Evolutionary conservation across 2,113 vertebrate species (phyloP).

Genomic region (Saimiri boliviensis): DNA sequence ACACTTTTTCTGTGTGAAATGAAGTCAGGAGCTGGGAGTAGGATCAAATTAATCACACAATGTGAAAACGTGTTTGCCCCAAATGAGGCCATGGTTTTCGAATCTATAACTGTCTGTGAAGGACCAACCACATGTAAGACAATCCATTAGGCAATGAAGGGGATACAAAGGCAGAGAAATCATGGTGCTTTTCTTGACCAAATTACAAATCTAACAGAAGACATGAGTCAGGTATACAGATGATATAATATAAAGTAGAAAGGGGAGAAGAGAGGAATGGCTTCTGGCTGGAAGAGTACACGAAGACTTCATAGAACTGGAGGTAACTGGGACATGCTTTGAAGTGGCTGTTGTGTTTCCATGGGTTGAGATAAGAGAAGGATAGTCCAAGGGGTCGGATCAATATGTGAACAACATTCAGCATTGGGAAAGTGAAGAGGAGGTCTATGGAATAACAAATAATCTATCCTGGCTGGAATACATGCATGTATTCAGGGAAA

Average conservation of each 20-base stretch:
- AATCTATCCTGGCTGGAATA: background rate
- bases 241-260: background rate
- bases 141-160: background rate
- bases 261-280: background rate
- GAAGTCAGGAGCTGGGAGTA: background rate
- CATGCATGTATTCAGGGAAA: background rate
- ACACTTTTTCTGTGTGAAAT: constrained; percentile 54
- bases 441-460: background rate
- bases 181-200: background rate
- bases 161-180: background rate
- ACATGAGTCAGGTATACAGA: background rate
- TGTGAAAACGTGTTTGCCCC: background rate
- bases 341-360: background rate
- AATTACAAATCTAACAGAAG: background rate
- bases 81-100: background rate
- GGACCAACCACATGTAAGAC: background rate
- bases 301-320: background rate
- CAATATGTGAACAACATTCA: background rate
- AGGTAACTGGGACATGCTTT: background rate
- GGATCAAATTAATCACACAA: background rate
- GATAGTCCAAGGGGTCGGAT: background rate
- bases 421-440: background rate
- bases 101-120: background rate
- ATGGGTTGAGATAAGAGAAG: background rate
- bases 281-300: background rate